Evolutionary conservation across 2,797 vertebrate species (phyloP), one percentile per base, ranked within the genome.

Genomic region (Vespertilio murinus): DNA sequence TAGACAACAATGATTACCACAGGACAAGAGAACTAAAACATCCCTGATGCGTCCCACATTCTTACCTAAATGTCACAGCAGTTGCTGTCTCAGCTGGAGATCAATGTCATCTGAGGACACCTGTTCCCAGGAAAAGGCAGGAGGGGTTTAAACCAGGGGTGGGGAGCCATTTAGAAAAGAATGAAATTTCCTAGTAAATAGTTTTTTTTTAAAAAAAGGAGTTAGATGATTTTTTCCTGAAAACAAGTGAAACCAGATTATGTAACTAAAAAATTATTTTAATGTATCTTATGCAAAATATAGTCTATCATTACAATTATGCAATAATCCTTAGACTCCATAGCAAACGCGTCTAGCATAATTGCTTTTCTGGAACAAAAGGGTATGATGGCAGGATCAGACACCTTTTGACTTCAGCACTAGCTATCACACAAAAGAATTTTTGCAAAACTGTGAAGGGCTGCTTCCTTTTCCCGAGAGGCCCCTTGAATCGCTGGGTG

Each of bases 171-270:
- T 71, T n/a, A 11, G 25, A 81, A 8, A 23, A 40, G 30, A 40
- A 33, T 11, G 33, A 40, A 65, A 45, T 47, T 45, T 22, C 59
- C 38, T 10, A 22, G 33, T 18, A 33, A 69, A n/a, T 28, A 35
- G 30, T n/a, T n/a, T n/a, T n/a, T n/a, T n/a, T n/a, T n/a, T 54
- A 69, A 23, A 56, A 71, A 81, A n/a, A 56, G 2, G 52, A 8
- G 18, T 54, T 54, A 54, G 20, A 23, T 23, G 33, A 23, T 69
- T 28, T 83, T 74, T 65, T 64, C 54, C 64, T 22, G 9, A 79
- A 90, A 92, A 78, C 42, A 80, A 45, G 25, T 18, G 23, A 52
- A 95, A 85, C 4, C 73, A 67, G 52, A 35, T 74, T 65, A 35
- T 14, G 30, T 33, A 65, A 49, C 23, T 71, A 64, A 4, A 64